Percentiles rank a stretch among this genome's conserved stretches.
These are phyloP conservation scores for Neostethus bicornis DNA, from an alignment of 2,797 vertebrate genomes.

Conservation along the genomic window DNA sequence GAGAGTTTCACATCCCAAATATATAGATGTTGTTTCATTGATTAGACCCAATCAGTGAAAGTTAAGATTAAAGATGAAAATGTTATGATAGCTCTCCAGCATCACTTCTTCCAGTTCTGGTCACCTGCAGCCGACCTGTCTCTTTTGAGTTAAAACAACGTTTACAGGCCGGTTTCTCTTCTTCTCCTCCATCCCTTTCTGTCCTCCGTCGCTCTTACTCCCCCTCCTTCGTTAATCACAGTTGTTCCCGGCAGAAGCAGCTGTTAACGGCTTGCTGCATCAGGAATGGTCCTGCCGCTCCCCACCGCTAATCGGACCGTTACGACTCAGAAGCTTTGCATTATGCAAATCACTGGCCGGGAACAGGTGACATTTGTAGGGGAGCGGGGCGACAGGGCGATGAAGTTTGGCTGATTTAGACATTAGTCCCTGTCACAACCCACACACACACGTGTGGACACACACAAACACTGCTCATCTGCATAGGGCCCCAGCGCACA, in stretches of 20 bases:
- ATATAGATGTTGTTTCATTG: no score
- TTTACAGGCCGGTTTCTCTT: constrained; percentile 43
- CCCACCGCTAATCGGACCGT: constrained; percentile 97
- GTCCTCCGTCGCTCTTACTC: constrained; percentile 13
- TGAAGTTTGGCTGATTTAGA: constrained; percentile 96
- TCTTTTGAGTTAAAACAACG: constrained; percentile 57
- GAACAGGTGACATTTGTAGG: constrained; percentile 99
- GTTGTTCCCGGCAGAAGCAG: constrained; percentile 72
- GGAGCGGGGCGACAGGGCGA: constrained; percentile 89
- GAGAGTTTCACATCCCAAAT: no score
- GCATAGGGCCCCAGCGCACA: constrained; percentile 68
- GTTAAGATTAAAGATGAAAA: no score
- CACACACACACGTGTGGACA: constrained; percentile 72
- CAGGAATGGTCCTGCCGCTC: constrained; percentile 90
- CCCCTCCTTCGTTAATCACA: constrained; percentile 85
- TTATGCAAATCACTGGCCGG: constrained; percentile 99
- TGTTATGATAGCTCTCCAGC: no score
- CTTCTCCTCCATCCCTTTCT: constrained; percentile 1
- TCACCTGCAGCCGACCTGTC: constrained; percentile 47
- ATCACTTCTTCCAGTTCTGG: constrained; percentile 1
- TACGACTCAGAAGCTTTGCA: constrained; percentile 99
- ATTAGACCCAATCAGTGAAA: no score
- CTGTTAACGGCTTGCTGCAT: constrained; percentile 94
- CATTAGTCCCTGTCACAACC: constrained; percentile 99
- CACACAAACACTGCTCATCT: constrained; percentile 77